A percentile compares a stretch with the other conserved stretches of the same genome.
phyloP scores from a whole-genome alignment of 2,797 vertebrate genomes.

The Crenichthys baileyi region DNA sequence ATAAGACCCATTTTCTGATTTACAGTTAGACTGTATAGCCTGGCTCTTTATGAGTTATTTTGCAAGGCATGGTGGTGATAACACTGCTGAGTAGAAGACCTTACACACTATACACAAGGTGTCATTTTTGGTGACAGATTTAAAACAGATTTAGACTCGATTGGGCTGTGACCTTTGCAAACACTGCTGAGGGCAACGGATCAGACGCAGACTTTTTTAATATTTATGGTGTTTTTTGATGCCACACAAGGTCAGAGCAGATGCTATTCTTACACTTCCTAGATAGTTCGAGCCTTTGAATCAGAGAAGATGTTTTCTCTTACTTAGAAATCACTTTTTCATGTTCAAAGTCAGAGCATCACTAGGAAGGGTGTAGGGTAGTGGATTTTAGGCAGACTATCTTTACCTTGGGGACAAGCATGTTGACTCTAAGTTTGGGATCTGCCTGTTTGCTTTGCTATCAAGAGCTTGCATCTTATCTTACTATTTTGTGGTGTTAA shows the following conservation, averaged over 20 bases:
- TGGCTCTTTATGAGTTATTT: slow-evolving; percentile 38
- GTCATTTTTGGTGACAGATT: slow-evolving; percentile 63
- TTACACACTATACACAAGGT: slow-evolving; percentile 46
- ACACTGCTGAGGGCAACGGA: slow-evolving; percentile 63
- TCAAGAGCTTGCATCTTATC: slow-evolving; percentile 40
- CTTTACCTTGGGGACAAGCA: slow-evolving; percentile 57
- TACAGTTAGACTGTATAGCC: slow-evolving; percentile 8
- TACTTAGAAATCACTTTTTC: slow-evolving; percentile 69
- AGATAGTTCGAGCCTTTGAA: slow-evolving; percentile 69
- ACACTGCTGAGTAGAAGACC: slow-evolving; percentile 46
- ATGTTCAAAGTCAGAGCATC: slow-evolving; percentile 69
- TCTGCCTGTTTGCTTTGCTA: slow-evolving; percentile 41
- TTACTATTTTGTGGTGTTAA: slow-evolving; percentile 51
- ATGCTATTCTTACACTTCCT: slow-evolving; percentile 69
- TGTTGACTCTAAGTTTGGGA: slow-evolving; percentile 44
- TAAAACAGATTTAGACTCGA: slow-evolving; percentile 74
- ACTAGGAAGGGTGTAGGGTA: slow-evolving; percentile 54
- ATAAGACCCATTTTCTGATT: slow-evolving; percentile 13
- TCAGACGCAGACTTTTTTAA: slow-evolving; percentile 71
- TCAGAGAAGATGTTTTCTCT: slow-evolving; percentile 59
- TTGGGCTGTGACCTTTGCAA: slow-evolving; percentile 74
- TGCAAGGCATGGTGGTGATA: slow-evolving; percentile 56
- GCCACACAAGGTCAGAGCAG: slow-evolving; percentile 78
- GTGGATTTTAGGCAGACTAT: slow-evolving; percentile 66
- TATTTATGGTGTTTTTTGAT: slow-evolving; percentile 81